Base-by-base conservation (phyloP, 2,888 invertebrate species). In the Epinotia bilunana region DNA sequence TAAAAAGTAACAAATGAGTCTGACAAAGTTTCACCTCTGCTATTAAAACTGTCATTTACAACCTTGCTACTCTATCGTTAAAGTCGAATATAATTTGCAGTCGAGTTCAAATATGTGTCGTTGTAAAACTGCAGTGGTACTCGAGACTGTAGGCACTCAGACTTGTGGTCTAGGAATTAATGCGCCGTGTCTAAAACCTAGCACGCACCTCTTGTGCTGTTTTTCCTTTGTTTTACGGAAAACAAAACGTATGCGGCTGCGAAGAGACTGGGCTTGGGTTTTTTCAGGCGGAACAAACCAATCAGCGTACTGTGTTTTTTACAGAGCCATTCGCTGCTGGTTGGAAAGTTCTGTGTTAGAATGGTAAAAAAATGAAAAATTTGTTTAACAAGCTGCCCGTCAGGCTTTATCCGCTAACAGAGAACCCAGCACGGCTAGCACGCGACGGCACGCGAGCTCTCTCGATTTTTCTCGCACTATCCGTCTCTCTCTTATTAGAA, bases 131-230 rank as follows among this genome's bases (percentile, higher is more conserved):
- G 70, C 67, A 49, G 28, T 62, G 73, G 80, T 83, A 83, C 92
- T 91, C 88, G 90, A 91, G 92, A 91, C 90, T 87, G 88, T 89
- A 89, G 90, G 90, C 89, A 87, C 87, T 89, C 85, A 85, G 85
- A 80, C 84, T 80, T 83, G 84, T 84, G 89, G 90, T 89, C 91
- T 91, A 90, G 90, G 87, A 90, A 92, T 92, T 91, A 93, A 92
- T 92, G 91, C 89, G 83, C 86, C 89, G 83, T 89, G 88, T 86
- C 90, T 91, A 88, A 91, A 90, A 87, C 90, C 83, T 81, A 82
- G 84, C 90, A 90, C 90, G 90, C 90, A 90, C 86, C 83, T 84
- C 81, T 80, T 79, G 82, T 84, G 69, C 72, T 70, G 83, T 84
- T 87, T 86, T 87, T 84, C 81, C 87, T 88, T 88, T 88, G 86